Evolutionary conservation across 2,797 vertebrate species (phyloP).

Genomic region (Microctenopoma stevenorrisi): DNA sequence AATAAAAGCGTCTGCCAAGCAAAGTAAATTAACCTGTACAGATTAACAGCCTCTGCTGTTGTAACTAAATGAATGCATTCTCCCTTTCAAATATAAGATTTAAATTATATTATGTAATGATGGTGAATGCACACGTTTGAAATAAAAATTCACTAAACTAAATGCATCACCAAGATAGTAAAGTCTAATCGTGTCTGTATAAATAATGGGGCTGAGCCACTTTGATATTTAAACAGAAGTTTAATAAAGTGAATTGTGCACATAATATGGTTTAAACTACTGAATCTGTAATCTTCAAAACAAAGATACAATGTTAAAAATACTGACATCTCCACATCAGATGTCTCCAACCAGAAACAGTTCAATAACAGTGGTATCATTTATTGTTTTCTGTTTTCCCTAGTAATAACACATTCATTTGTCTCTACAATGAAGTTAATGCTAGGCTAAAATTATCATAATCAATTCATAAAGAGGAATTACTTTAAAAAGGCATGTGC

Average conservation of each 20-base stretch:
- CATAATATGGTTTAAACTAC: conserved; percentile 43
- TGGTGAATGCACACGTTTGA: no score
- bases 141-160: no score
- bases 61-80: no score
- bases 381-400: conserved; percentile 37
- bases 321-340: conserved; percentile 32
- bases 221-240: conserved; percentile 53
- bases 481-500: conserved; percentile 27
- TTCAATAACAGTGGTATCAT: conserved; percentile 63
- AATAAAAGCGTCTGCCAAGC: no score
- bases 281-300: conserved; percentile 33
- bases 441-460: background rate
- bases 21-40: no score
- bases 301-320: conserved; percentile 48
- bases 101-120: no score
- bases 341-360: conserved; percentile 40
- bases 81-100: no score
- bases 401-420: conserved; percentile 57
- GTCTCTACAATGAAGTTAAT: conserved; percentile 41
- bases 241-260: conserved; percentile 76
- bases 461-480: conserved; percentile 7
- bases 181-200: background rate
- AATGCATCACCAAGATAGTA: background rate
- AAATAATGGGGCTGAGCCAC: conserved; percentile 30
- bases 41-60: no score